Base-by-base conservation (phyloP, 2,113 vertebrate species). In the Steatornis caripensis region DNA sequence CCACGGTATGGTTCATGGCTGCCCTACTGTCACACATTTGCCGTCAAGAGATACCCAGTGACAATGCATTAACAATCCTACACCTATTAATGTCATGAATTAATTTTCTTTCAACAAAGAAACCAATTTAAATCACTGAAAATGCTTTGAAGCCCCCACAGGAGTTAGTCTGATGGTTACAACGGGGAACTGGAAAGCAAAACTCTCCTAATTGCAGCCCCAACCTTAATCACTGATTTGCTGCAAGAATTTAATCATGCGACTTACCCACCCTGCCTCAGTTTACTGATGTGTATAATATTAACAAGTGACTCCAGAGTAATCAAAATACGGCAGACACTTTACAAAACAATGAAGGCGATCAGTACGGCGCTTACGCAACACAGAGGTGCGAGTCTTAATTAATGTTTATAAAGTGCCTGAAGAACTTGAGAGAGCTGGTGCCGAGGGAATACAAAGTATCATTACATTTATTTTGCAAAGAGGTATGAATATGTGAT, bases 391-490 rank as follows among this genome's bases (percentile, higher is more conserved):
- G 60, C 0, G 18, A 89, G 68, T 13, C 72, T 90, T 95, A 95
- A 93, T 94, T 93, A 90, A 84, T 75, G 76, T 90, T 96, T 94
- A 57, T 84, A 71, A 95, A 90, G 88, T 22, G 80, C 80, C 86
- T 68, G 60, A 78, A 87, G 88, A 94, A 64, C 77, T 62, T 27
- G 72, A 39, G 76, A 71, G 92, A 81, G 83, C 69, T 53, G 64
- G 68, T 0, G 1, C 39, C 1, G 0, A 66, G 86, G 92, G 92
- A 95, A 93, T 90, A 60, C 61, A 55, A 78, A 89, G 61, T 87
- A 94, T 96, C 96, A 78, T 87, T 60, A 65, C 65, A 64, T 71
- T 90, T 90, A 93, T 84, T 97, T 93, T 94, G 76, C 76, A 84
- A 92, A 90, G 95, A 89, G 64, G 64, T 45, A 58, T 71, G 96